Base-by-base conservation (phyloP, 2,797 vertebrate species). In the Eospalax fontanierii region DNA sequence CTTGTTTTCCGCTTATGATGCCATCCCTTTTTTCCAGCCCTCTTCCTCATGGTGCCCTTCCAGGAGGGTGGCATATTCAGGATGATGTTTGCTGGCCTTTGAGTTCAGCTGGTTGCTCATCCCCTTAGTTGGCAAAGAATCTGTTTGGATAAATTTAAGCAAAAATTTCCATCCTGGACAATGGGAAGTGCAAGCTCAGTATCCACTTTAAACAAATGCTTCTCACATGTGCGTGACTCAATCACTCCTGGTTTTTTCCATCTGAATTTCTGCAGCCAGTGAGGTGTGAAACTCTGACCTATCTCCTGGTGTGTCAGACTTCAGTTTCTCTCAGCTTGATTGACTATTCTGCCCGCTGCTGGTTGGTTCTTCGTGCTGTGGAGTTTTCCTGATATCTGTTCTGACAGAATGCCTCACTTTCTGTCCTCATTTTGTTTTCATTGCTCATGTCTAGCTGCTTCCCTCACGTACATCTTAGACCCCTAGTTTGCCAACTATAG, bases 261-360 rank as follows among this genome's bases (percentile, higher is more conserved):
- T 91, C 74, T 78, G 86, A 81, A n/a, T 70, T 92, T 95, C 90
- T 78, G 40, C 30, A 78, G 57, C 28, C 95, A 82, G 89, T 6
- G 90, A 96, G 91, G 90, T 96, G 80, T 84, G 89, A 96, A 94
- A 70, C 75, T 73, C 87, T 90, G 86, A 79, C 71, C 89, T 68
- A 28, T 83, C 65, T 86, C 83, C 15, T 0, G 22, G 28, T 4
- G 33, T 63, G 57, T 88, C 79, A 9, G 8, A 14, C 79, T 91
- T 80, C 83, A 84, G 65, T 91, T 91, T 92, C 89, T 90, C 91
- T 92, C 83, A 74, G 54, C 83, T 57, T 74, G 86, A 95, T 65
- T 24, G 86, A 89, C 71, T 38, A 1, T 26, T 93, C 89, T 65
- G 66, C 83, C 33, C 79, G 33, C 75, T 2, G 15, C 46, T 50